Conservation (phyloP, 2,113 vertebrate species). For the Labeo rohita region DNA sequence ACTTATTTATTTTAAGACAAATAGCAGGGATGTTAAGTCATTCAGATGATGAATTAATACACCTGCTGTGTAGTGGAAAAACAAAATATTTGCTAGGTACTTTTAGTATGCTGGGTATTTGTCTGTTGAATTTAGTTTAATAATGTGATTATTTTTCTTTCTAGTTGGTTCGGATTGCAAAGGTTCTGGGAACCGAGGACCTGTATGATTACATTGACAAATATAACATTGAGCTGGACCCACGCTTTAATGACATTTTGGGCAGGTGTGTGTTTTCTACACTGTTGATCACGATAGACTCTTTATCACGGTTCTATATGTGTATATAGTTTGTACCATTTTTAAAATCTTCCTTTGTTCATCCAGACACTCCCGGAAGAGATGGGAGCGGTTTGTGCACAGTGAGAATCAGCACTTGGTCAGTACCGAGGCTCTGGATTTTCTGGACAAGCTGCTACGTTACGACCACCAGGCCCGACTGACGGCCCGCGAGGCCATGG, state of each 20-base stretch:
- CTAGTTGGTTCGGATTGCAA: conserved; percentile 79
- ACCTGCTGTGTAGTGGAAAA: neutral
- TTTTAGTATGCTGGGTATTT: neutral
- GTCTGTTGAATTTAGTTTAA: neutral
- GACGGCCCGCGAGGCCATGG: conserved; percentile 85
- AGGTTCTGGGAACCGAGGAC: conserved; percentile 80
- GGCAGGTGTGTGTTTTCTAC: conserved; percentile 69
- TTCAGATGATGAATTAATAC: neutral
- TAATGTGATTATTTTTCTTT: neutral
- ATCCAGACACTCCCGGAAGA: conserved; percentile 83
- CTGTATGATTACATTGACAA: conserved; percentile 82
- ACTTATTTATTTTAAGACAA: neutral
- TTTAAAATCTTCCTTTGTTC: neutral
- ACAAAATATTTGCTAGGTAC: neutral
- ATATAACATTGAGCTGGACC: conserved; percentile 82
- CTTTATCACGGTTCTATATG: neutral
- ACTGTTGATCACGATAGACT: neutral
- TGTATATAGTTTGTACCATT: neutral
- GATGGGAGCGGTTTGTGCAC: conserved; percentile 87
- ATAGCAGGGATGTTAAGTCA: neutral
- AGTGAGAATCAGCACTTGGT: conserved; percentile 87
- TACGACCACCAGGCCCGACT: conserved; percentile 86
- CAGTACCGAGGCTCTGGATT: conserved; percentile 84
- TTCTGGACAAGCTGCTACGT: conserved; percentile 85
- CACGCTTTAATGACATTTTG: conserved; percentile 81